Evolutionary conservation across 2,113 vertebrate genomes (phyloP).

Genomic region (Symphodus melops): DNA sequence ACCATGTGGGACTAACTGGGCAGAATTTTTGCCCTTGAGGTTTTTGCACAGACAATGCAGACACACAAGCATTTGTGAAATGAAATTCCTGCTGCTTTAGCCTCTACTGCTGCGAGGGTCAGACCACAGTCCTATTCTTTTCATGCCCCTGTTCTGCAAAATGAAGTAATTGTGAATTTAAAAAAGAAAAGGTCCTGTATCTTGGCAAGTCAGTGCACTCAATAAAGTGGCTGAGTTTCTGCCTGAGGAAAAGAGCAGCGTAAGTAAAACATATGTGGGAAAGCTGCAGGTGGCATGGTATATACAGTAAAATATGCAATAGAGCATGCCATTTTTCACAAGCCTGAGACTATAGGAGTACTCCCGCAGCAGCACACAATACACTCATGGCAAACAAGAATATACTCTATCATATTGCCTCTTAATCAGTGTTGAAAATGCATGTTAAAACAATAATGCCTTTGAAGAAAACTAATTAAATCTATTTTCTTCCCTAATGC

Average conservation of each 20-base stretch:
- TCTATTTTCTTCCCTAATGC: constrained; percentile 5
- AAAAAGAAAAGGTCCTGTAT: constrained; percentile 37
- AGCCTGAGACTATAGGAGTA: not conserved
- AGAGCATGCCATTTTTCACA: not conserved
- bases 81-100: constrained; percentile 63
- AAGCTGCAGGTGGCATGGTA: constrained; percentile 22
- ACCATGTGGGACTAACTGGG: constrained; percentile 42
- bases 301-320: constrained; percentile 8
- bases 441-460: constrained; percentile 8
- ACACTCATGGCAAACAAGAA: not conserved
- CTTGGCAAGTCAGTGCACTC: constrained; percentile 23
- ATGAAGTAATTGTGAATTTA: constrained; percentile 43
- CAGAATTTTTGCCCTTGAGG: constrained; percentile 42
- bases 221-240: constrained; percentile 9
- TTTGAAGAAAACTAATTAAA: constrained; percentile 16
- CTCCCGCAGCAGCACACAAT: not conserved
- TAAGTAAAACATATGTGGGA: constrained; percentile 36
- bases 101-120: constrained; percentile 50
- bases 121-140: constrained; percentile 50
- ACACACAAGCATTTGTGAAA: constrained; percentile 63
- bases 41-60: constrained; percentile 65
- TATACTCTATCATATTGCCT: constrained; percentile 4
- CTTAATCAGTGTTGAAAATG: constrained; percentile 1
- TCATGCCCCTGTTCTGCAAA: constrained; percentile 51
- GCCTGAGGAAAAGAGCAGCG: constrained; percentile 55